Evolutionary conservation across 2,797 vertebrate species (phyloP).

Genomic region (Syngnathus acus): DNA sequence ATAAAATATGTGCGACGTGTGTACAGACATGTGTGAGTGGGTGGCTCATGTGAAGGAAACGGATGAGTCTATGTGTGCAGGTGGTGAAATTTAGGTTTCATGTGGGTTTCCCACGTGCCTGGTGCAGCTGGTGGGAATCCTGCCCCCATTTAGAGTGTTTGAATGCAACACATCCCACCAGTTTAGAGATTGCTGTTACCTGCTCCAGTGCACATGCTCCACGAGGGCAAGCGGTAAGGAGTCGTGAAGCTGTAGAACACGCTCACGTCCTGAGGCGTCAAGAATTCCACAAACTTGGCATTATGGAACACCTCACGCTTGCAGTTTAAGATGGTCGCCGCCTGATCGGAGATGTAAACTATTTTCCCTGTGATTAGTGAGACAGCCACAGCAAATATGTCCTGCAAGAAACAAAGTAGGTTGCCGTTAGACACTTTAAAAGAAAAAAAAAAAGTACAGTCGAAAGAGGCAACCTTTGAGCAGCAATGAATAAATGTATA

Average conservation of each 20-base stretch:
- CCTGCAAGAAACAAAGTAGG: constrained; percentile 60
- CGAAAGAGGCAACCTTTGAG: background rate
- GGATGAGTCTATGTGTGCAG: constrained; percentile 1
- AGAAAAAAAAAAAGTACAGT: background rate
- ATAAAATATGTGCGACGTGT: constrained; percentile 36
- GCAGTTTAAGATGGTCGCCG: constrained; percentile 80
- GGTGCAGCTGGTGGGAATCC: background rate
- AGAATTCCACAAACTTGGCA: constrained; percentile 89
- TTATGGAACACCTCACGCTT: constrained; percentile 79
- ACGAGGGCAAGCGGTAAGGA: constrained; percentile 82
- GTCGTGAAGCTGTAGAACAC: constrained; percentile 92
- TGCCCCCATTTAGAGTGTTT: background rate
- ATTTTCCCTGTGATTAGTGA: constrained; percentile 88
- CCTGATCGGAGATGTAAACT: constrained; percentile 91
- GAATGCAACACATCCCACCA: background rate
- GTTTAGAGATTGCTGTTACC: constrained; percentile 60
- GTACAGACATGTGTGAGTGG: constrained; percentile 23
- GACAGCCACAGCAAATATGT: constrained; percentile 88
- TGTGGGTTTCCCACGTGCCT: constrained; percentile 19
- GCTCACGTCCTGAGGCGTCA: constrained; percentile 88
- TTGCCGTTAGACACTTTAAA: background rate
- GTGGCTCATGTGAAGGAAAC: constrained; percentile 11
- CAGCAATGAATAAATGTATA: background rate
- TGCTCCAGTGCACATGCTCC: constrained; percentile 81
- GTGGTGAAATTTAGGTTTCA: constrained; percentile 8